phyloP scores from a whole-genome alignment of 2,888 invertebrate genomes.

The Bellardia pandia region DNA sequence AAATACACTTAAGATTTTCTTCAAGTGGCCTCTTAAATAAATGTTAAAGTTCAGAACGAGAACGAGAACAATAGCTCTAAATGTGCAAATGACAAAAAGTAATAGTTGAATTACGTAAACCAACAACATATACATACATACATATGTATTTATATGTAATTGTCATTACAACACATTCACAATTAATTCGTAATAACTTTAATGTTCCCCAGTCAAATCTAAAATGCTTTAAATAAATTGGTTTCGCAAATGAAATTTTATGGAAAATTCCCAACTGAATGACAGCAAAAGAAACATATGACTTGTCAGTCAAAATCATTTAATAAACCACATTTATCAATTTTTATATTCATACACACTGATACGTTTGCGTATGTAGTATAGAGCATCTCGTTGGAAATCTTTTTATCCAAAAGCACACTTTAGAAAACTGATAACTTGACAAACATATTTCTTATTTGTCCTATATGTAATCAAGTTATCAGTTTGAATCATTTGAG shows the following conservation, averaged over 20 bases:
- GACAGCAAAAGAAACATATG: background rate
- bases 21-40: constrained; percentile 35
- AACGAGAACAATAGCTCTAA: constrained; percentile 6
- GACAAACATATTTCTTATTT: too few relatives aligned
- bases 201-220: background rate
- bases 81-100: constrained; percentile 5
- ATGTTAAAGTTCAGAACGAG: constrained; percentile 41
- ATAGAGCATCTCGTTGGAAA: too few relatives aligned
- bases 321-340: too few relatives aligned
- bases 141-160: constrained; percentile 7
- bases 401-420: too few relatives aligned
- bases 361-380: too few relatives aligned
- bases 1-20: constrained; percentile 60
- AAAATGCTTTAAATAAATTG: background rate
- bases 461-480: too few relatives aligned
- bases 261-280: background rate
- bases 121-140: background rate
- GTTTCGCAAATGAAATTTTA: background rate
- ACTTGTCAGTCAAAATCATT: too few relatives aligned
- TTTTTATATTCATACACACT: too few relatives aligned
- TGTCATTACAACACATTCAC: constrained; percentile 20
- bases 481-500: too few relatives aligned
- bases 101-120: constrained; percentile 7
- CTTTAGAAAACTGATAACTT: too few relatives aligned
- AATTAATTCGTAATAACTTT: constrained; percentile 3